Percentiles rank a stretch among this genome's conserved stretches.
Evolutionary conservation across 2,888 invertebrate species (phyloP).

Genomic region (Sabatieria punctata): DNA sequence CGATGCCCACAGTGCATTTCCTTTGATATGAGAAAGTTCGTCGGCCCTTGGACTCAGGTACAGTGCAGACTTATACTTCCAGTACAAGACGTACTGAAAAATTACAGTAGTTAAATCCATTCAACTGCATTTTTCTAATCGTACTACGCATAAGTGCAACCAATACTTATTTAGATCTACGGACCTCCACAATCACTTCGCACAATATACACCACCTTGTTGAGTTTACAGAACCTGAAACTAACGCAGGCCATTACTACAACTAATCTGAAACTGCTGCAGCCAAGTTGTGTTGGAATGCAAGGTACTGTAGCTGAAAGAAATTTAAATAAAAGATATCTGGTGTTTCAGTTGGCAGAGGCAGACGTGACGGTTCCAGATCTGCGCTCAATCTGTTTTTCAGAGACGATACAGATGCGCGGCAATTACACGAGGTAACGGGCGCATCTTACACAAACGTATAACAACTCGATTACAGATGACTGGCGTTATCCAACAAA

Average conservation of each 20-base stretch:
- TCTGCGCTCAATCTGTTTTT: no score
- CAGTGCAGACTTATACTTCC: not conserved
- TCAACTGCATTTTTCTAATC: not conserved
- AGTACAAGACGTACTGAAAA: not conserved
- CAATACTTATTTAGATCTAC: not conserved
- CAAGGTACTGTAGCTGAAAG: not conserved
- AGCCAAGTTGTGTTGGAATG: not conserved
- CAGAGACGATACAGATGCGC: no score
- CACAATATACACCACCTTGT: not conserved
- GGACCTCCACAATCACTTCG: not conserved
- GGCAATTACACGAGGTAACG: no score
- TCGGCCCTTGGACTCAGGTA: conserved; percentile 7
- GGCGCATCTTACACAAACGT: no score
- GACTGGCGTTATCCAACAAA: no score
- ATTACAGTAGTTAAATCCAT: not conserved
- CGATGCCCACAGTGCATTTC: conserved; percentile 5
- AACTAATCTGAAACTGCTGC: not conserved
- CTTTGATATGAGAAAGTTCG: conserved; percentile 1
- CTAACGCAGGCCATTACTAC: not conserved
- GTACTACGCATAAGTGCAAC: not conserved
- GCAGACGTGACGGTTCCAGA: no score
- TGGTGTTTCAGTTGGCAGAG: no score
- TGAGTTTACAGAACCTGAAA: not conserved
- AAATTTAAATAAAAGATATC: not conserved
- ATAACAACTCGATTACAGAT: no score